Evolutionary conservation across 2,888 invertebrate genomes (phyloP).

Genomic region (Nysson spinosus): DNA sequence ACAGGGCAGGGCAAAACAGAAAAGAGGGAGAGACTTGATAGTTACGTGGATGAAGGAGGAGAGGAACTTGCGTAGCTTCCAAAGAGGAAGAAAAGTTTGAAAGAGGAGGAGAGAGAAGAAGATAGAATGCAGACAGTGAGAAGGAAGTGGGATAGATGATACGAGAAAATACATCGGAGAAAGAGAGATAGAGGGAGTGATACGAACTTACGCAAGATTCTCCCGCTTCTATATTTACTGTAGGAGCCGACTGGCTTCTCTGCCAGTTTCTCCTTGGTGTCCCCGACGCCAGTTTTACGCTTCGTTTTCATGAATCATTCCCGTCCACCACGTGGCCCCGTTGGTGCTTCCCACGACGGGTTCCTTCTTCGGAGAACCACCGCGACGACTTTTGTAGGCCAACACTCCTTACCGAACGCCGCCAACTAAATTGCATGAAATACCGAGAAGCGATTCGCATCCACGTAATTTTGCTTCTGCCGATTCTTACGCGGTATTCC

Average conservation of each 20-base stretch:
- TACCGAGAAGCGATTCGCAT: not conserved
- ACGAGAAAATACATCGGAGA: not conserved
- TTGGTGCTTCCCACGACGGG: constrained; percentile 42
- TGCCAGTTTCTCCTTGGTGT: constrained; percentile 34
- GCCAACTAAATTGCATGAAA: constrained; percentile 17
- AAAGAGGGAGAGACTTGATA: not conserved
- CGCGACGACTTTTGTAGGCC: constrained; percentile 35
- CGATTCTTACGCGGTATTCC: no score
- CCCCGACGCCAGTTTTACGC: constrained; percentile 52
- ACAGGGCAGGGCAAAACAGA: not conserved
- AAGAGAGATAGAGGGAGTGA: not conserved
- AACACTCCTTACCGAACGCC: constrained; percentile 10
- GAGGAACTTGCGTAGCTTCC: not conserved
- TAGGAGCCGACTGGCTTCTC: constrained; percentile 36
- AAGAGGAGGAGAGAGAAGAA: not conserved
- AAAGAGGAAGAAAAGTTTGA: not conserved
- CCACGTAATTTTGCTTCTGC: not conserved
- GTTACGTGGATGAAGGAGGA: not conserved
- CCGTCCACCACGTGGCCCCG: constrained; percentile 48
- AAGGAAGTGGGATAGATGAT: not conserved
- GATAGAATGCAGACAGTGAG: no score
- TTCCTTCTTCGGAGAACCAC: constrained; percentile 25
- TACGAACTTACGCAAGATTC: constrained; percentile 54
- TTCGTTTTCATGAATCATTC: constrained; percentile 56
- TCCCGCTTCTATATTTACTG: constrained; percentile 53